These are phyloP conservation scores for Eurypyga helias DNA, from an alignment of 2,113 vertebrate species.

Conservation along the genomic window DNA sequence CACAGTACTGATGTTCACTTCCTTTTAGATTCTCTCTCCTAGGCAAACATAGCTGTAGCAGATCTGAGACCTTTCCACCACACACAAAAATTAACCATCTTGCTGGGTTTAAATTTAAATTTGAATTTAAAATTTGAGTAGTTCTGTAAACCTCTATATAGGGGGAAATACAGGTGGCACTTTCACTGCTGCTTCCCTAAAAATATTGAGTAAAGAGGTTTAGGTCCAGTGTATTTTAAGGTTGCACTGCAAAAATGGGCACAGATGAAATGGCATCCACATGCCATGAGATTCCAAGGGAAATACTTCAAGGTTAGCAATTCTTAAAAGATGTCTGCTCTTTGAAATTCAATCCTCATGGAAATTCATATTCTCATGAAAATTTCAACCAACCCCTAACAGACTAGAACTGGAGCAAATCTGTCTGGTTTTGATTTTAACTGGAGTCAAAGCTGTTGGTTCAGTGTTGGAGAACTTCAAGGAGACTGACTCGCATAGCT, in stretches of 20 bases:
- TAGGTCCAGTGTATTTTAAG: background rate
- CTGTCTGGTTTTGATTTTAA: constrained; percentile 51
- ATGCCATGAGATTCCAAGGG: background rate
- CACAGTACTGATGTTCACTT: background rate
- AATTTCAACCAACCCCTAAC: constrained; percentile 1
- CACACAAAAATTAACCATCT: background rate
- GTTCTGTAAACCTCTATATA: background rate
- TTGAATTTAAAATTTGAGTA: background rate
- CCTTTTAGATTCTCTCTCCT: background rate
- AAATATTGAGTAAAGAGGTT: background rate
- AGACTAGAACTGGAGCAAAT: background rate
- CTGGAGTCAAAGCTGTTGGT: background rate
- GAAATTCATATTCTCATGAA: constrained; percentile 52
- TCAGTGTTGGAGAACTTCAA: background rate
- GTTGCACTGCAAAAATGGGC: background rate
- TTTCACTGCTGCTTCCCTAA: background rate
- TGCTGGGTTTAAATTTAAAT: background rate
- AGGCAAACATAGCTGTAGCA: background rate
- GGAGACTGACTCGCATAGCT: background rate
- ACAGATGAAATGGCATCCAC: background rate
- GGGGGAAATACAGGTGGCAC: background rate
- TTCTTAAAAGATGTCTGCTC: constrained; percentile 31
- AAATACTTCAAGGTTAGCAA: constrained; percentile 30
- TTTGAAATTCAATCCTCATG: constrained; percentile 40
- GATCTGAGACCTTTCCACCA: background rate